Percentiles rank a stretch among this genome's conserved stretches.
phyloP scores from a whole-genome alignment of 2,888 invertebrate species.

The Noctua comes region DNA sequence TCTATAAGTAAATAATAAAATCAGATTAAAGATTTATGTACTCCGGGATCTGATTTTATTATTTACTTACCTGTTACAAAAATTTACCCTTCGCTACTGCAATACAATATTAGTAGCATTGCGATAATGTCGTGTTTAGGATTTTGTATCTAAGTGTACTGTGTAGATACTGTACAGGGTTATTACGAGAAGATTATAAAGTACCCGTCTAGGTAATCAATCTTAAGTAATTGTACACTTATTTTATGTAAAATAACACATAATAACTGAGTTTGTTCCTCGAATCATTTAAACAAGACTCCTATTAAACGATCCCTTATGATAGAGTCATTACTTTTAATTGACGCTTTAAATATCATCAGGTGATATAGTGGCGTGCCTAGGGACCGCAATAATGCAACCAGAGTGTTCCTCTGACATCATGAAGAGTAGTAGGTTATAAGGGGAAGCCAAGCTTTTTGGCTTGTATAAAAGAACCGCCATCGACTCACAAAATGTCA shows the following conservation, averaged over 20 bases:
- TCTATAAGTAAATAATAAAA: too few species aligned
- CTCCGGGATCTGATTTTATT: too few species aligned
- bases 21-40: too few species aligned
- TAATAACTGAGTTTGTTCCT: slow-evolving; percentile 4
- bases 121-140: not conserved
- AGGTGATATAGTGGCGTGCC: not conserved
- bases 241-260: not conserved
- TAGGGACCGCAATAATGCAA: not conserved
- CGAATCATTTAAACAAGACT: slow-evolving; percentile 5
- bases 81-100: too few species aligned
- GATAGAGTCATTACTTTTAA: slow-evolving; percentile 36
- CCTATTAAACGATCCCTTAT: not conserved
- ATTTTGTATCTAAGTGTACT: not conserved
- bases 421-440: not conserved
- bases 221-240: not conserved
- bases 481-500: not conserved
- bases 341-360: slow-evolving; percentile 9
- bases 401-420: not conserved
- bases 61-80: too few species aligned
- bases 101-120: not conserved
- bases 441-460: not conserved
- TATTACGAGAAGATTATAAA: slow-evolving; percentile 14
- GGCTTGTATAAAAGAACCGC: not conserved
- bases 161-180: not conserved
- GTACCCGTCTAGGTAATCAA: not conserved